Base-by-base conservation (phyloP, 1,140 invertebrate genomes). In the Trinorchestia longiramus region DNA sequence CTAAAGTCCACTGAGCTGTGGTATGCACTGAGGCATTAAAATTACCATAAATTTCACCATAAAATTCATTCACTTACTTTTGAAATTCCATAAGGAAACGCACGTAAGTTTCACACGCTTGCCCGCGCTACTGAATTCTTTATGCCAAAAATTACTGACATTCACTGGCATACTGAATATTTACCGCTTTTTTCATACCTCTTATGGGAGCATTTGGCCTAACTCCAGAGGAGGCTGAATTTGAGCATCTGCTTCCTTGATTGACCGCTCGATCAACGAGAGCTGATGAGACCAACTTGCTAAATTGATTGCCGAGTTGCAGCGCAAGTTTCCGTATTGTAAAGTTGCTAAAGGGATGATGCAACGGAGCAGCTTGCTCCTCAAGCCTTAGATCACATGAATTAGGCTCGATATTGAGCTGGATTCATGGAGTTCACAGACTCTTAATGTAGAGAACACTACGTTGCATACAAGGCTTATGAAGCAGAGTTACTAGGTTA, bases 231-330 rank as follows among this genome's bases (percentile, higher is more conserved):
- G 43, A 41, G 88, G n/a, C 88, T 41, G 41, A 90, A 90, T 19
- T 42, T 90, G n/a, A 43, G 88, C 88, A 90, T 42, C 88, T 90
- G 88, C 88, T 15, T 43, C 41, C 43, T 90, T 42, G 88, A 90
- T 90, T 90, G 88, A 90, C 88, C 88, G 88, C 88, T 90, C 88
- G 88, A 90, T 90, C 88, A 90, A 90, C 88, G 88, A 90, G 88
- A 41, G 4, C 88, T 90, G 88, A 90, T 90, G 41, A 90, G 43
- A 43, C 88, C 88, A 90, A 90, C 88, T 90, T 90, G 43, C n/a
- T 90, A 90, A 90, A 90, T 42, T 90, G 88, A 90, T 90, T 43
- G 88, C 41, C 88, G 43, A 90, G 88, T 90, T 90, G 88, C 43
- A 90, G 41, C 88, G n/a, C 43, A 90, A 90, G 88, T 90, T 90